Percentiles rank a stretch among this genome's conserved stretches.
Conservation (phyloP, 2,797 vertebrate genomes). For the Poeciliopsis infans region DNA sequence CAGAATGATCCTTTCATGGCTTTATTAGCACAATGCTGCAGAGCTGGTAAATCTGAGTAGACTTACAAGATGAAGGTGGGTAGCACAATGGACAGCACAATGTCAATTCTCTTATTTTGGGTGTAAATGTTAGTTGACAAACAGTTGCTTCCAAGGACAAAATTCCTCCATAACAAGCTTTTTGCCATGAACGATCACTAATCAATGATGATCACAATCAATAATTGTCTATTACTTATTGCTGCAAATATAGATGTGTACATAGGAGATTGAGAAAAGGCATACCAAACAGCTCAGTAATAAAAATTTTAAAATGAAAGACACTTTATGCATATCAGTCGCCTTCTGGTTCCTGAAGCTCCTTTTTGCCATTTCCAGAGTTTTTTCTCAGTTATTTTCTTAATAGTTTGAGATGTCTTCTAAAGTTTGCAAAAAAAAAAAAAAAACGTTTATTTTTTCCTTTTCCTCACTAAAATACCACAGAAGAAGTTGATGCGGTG, state of each 20-base stretch:
- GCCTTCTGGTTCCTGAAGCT: background rate
- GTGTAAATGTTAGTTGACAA: background rate
- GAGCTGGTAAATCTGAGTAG: background rate
- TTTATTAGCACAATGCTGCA: background rate
- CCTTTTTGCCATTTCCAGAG: background rate
- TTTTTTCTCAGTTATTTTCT: background rate
- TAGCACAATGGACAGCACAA: background rate
- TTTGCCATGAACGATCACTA: background rate
- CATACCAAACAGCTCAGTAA: background rate
- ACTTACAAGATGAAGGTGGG: background rate
- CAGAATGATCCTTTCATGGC: background rate
- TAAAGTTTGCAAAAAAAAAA: background rate
- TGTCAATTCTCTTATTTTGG: background rate
- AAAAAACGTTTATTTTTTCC: background rate
- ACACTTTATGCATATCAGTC: background rate
- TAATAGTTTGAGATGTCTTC: background rate
- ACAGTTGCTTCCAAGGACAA: background rate
- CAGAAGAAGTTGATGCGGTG: background rate
- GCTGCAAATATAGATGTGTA: background rate
- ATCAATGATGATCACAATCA: background rate
- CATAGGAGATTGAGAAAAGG: background rate
- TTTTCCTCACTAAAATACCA: background rate
- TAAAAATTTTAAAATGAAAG: background rate
- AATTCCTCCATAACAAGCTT: background rate
- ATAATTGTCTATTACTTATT: background rate